A percentile compares a stretch with the other conserved stretches of the same genome.
These are phyloP conservation scores for Exephanes ischioxanthus DNA, from an alignment of 2,888 invertebrate species.

Conservation along the genomic window DNA sequence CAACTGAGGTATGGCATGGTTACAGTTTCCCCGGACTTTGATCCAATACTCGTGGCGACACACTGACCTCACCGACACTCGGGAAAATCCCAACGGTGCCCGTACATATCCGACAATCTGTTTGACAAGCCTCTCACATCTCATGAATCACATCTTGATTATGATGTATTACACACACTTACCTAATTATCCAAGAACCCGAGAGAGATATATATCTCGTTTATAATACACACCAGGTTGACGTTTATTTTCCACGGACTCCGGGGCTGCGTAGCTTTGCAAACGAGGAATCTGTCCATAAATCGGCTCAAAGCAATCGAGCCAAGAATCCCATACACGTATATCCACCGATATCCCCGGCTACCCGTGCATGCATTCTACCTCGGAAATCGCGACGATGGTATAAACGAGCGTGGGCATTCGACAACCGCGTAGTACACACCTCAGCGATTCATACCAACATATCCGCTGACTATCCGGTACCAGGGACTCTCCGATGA, in stretches of 20 bases:
- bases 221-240: constrained; percentile 53
- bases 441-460: constrained; percentile 61
- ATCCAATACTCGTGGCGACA: not conserved
- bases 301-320: constrained; percentile 62
- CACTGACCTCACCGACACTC: constrained; percentile 13
- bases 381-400: constrained; percentile 58
- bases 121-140: constrained; percentile 46
- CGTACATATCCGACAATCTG: constrained; percentile 35
- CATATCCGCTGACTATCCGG: constrained; percentile 31
- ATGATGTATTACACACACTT: constrained; percentile 63
- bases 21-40: not conserved
- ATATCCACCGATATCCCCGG: constrained; percentile 37
- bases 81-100: not conserved
- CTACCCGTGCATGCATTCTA: constrained; percentile 49
- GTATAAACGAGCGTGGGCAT: constrained; percentile 67
- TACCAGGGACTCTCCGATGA: constrained; percentile 19
- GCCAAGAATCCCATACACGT: constrained; percentile 43
- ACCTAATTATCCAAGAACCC: constrained; percentile 59
- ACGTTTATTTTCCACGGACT: constrained; percentile 36
- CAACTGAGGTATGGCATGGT: not conserved
- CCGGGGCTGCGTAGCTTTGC: constrained; percentile 2
- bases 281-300: constrained; percentile 60
- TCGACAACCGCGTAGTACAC: constrained; percentile 66
- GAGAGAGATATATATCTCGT: constrained; percentile 54
- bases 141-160: constrained; percentile 62